phyloP scores from a whole-genome alignment of 2,888 invertebrate genomes.

The Megastigmus dorsalis region DNA sequence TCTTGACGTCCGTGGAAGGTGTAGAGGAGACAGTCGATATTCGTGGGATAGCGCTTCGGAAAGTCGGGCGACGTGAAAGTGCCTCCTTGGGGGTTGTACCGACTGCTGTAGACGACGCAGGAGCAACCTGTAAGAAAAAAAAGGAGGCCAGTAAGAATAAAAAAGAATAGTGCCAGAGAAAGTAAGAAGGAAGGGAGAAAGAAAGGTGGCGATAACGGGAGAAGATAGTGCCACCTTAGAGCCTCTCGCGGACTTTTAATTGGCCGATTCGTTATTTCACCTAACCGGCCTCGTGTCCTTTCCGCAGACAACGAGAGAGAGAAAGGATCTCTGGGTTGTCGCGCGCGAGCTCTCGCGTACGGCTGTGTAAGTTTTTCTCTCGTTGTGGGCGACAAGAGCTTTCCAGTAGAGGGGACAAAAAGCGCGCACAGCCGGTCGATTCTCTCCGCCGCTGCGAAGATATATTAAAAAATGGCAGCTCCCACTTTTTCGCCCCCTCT shows the following conservation, averaged over 20 bases:
- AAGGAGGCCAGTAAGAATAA: not conserved
- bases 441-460: not conserved
- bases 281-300: not conserved
- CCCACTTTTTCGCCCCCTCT: not conserved
- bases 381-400: no score
- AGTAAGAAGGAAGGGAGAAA: not conserved
- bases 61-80: constrained; percentile 90
- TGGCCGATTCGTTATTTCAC: not conserved
- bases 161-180: not conserved
- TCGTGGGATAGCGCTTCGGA: constrained; percentile 84
- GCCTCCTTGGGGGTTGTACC: constrained; percentile 86
- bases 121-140: constrained; percentile 83
- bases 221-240: not conserved
- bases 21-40: constrained; percentile 88
- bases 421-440: not conserved
- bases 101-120: constrained; percentile 87
- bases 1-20: constrained; percentile 86
- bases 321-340: not conserved
- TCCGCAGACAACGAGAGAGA: not conserved
- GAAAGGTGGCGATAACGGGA: not conserved
- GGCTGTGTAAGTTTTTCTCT: not conserved
- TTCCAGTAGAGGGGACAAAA: not conserved
- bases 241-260: no score
- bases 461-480: constrained; percentile 22
- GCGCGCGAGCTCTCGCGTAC: no score